Evolutionary conservation across 2,888 invertebrate genomes (phyloP), one percentile per base, ranked within the genome.

Genomic region (Bruchidius siliquastri): DNA sequence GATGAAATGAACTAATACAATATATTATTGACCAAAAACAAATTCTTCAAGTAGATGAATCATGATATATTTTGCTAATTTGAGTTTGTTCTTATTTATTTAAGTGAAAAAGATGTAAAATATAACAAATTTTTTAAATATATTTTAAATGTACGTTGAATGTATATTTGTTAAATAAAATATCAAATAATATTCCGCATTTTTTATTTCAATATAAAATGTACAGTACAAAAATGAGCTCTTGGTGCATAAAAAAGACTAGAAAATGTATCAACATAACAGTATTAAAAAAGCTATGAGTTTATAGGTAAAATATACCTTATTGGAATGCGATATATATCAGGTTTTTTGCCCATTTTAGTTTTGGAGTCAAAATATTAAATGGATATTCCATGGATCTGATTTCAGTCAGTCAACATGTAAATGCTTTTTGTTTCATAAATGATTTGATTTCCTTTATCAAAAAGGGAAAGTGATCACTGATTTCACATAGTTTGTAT

Each of bases 221-320:
- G 49, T 49, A 49, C 49, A 49, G 49, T 49, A 49, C 49, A 49
- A 49, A 76, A 77, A 71, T 76, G 74, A 77, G 74, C 74, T 77
- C 76, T 74, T 74, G 74, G 76, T 74, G 70, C 67, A 69, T 32
- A 26, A 67, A 72, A n/a, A 71, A 74, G 76, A 77, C 77, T 77
- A 77, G 77, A 77, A 74, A 21, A 72, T 18, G 21, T 30, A 72
- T 72, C 4, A 49, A 49, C 49, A 13, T 18, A 49, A 49, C 49
- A 49, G 8, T 49, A 49, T 18, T 49, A 26, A 26, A 26, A 6
- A 67, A 2, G 67, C 2, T 67, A 21, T 20, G 10, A 67, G 67
- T 20, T 6, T 67, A 10, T 67, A 67, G n/a, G n/a, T n/a, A n/a
- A n/a, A n/a, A n/a, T n/a, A n/a, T n/a, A n/a, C n/a, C n/a, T n/a